These are phyloP conservation scores for Solea solea DNA, from an alignment of 2,113 vertebrate species.

Conservation along the genomic window DNA sequence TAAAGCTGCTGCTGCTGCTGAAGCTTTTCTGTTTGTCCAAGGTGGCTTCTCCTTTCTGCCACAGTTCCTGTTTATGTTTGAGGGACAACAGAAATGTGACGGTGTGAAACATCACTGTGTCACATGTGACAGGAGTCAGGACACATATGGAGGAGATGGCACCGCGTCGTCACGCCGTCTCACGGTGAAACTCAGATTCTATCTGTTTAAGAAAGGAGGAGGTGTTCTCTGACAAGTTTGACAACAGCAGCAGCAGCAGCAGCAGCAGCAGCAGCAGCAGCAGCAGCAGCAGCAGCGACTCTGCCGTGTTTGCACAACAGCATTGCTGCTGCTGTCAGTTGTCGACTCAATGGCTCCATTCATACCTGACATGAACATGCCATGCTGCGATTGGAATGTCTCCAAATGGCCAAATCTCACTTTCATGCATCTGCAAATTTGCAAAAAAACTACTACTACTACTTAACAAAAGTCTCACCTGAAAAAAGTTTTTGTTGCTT, in stretches of 20 bases:
- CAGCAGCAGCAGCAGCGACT: background rate
- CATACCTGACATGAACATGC: background rate
- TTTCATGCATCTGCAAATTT: no score
- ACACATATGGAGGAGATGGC: background rate
- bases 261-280: no score
- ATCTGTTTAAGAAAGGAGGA: slow-evolving; percentile 17
- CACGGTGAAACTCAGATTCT: background rate
- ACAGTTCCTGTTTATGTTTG: background rate
- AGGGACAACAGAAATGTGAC: background rate
- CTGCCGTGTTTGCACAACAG: slow-evolving; percentile 25
- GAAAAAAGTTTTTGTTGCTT: no score
- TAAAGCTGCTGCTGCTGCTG: background rate
- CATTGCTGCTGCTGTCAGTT: background rate
- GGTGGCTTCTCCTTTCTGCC: background rate
- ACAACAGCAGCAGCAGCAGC: background rate
- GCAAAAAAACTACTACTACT: no score
- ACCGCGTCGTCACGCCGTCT: slow-evolving; percentile 7
- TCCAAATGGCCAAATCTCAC: no score
- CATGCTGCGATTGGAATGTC: background rate
- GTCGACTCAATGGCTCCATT: slow-evolving; percentile 1
- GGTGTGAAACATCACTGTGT: background rate
- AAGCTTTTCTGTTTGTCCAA: slow-evolving; percentile 30
- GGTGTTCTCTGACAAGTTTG: slow-evolving; percentile 25
- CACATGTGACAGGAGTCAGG: slow-evolving; percentile 12
- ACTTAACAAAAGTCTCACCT: no score